Evolutionary conservation across 2,797 vertebrate species (phyloP).

Genomic region (Momotus momota): DNA sequence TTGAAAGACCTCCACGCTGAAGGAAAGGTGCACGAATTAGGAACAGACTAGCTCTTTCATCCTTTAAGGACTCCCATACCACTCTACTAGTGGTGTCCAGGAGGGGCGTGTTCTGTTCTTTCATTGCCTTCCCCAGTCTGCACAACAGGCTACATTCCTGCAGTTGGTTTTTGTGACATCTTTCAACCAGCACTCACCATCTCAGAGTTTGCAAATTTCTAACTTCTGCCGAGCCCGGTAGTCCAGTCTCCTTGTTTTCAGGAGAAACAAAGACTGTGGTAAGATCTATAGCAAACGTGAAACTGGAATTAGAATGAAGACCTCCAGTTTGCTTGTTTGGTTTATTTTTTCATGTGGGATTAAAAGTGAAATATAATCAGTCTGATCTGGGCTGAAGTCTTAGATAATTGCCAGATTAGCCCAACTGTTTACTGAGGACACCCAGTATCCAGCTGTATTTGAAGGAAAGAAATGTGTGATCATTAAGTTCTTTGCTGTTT

Average conservation of each 20-base stretch:
- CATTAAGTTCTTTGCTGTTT: neutral
- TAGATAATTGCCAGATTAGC: neutral
- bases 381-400: neutral
- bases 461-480: neutral
- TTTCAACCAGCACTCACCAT: neutral
- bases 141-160: neutral
- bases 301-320: neutral
- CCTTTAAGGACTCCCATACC: neutral
- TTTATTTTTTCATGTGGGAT: neutral
- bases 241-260: neutral
- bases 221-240: neutral
- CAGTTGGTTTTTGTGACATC: neutral
- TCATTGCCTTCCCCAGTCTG: neutral
- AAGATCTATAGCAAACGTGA: neutral
- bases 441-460: neutral
- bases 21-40: neutral
- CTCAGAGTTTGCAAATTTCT: neutral
- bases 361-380: neutral
- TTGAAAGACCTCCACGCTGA: neutral
- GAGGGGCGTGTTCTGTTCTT: neutral
- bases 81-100: neutral
- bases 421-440: neutral
- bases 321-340: neutral
- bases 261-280: neutral
- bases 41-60: neutral